Conservation (phyloP, 2,797 vertebrate genomes). For the Diplodus puntazzo region DNA sequence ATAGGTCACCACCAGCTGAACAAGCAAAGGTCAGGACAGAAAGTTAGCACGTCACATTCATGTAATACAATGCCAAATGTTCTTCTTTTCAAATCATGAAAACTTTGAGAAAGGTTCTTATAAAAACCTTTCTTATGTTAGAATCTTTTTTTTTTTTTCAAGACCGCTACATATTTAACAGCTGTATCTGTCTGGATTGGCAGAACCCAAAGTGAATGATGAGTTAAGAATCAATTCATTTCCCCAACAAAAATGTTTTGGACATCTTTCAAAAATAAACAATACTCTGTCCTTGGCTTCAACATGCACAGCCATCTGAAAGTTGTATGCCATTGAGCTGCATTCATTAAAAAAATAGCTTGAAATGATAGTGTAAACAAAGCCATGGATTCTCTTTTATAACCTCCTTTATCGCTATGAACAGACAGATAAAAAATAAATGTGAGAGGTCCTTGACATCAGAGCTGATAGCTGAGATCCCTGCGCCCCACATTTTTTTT, state of each 20-base stretch:
- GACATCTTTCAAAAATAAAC: too few species aligned
- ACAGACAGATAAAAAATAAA: constrained; percentile 1
- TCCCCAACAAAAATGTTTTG: neutral
- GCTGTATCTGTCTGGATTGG: neutral
- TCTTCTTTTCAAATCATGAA: neutral
- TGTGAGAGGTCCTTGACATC: constrained; percentile 8
- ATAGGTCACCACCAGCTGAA: neutral
- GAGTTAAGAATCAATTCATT: neutral
- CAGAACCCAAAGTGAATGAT: neutral
- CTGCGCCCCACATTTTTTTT: neutral
- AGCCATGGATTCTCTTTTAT: neutral
- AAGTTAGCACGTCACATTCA: neutral
- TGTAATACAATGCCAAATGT: neutral
- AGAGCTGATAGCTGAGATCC: neutral
- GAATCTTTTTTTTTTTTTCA: too few species aligned
- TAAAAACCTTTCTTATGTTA: neutral
- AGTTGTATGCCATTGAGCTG: neutral
- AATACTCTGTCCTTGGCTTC: neutral
- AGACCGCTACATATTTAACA: neutral
- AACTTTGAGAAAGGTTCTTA: neutral
- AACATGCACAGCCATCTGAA: neutral
- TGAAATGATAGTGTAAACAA: neutral
- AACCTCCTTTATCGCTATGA: neutral
- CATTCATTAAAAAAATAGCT: neutral
- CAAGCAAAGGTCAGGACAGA: neutral